Conservation (phyloP, 2,888 invertebrate species). For the Leucoma salicis region DNA sequence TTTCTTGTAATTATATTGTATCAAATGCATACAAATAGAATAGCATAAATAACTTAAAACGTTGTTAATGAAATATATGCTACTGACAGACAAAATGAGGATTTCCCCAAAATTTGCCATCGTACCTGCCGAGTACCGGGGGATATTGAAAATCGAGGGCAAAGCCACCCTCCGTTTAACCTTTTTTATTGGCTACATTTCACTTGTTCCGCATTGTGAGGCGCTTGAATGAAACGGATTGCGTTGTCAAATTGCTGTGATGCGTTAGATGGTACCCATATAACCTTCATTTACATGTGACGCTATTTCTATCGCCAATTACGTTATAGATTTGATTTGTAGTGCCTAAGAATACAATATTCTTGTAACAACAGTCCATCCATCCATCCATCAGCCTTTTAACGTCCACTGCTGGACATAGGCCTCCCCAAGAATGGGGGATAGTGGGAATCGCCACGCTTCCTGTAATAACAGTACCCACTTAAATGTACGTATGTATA, state of each 20-base stretch:
- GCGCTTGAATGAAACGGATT: conserved; percentile 62
- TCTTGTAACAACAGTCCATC: too few relatives aligned
- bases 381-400: too few relatives aligned
- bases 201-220: conserved; percentile 72
- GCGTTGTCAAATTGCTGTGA: conserved; percentile 70
- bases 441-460: too few relatives aligned
- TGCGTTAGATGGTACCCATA: conserved; percentile 56
- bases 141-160: conserved; percentile 76
- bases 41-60: not conserved
- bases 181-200: conserved; percentile 78
- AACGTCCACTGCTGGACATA: too few relatives aligned
- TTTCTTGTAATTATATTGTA: too few relatives aligned
- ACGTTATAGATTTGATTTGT: conserved; percentile 49
- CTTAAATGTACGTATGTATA: too few relatives aligned
- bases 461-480: too few relatives aligned
- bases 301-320: conserved; percentile 36
- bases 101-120: conserved; percentile 47
- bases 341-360: too few relatives aligned
- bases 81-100: conserved; percentile 66
- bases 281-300: conserved; percentile 58
- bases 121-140: conserved; percentile 54
- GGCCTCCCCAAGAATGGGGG: too few relatives aligned
- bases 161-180: conserved; percentile 67
- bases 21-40: too few relatives aligned
- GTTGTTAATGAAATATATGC: conserved; percentile 20